Evolutionary conservation across 2,113 vertebrate genomes (phyloP).

Genomic region (Corythaixoides concolor): DNA sequence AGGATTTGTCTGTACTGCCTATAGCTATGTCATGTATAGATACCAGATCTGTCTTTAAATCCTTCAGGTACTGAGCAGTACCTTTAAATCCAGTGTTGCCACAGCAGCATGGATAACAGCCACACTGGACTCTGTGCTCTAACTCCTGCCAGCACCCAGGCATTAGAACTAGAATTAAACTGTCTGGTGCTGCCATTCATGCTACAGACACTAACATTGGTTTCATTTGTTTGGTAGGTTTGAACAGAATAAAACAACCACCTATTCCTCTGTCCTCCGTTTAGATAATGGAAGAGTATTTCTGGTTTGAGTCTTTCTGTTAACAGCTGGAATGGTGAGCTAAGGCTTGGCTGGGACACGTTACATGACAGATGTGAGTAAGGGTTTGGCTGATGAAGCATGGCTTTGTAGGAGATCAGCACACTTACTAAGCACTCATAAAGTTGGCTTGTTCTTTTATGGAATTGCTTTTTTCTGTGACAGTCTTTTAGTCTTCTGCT

Average conservation of each 20-base stretch:
- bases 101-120: not conserved
- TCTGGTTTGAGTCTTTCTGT: not conserved
- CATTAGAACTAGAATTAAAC: not conserved
- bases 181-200: not conserved
- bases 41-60: not conserved
- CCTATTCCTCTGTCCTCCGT: not conserved
- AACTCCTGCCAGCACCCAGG: not conserved
- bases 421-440: not conserved
- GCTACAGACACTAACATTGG: not conserved
- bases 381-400: not conserved
- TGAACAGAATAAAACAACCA: not conserved
- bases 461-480: not conserved
- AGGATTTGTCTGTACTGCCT: not conserved
- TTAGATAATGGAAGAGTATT: not conserved
- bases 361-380: not conserved
- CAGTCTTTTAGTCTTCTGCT: not conserved
- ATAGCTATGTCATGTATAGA: not conserved
- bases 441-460: not conserved
- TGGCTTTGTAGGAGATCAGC: not conserved
- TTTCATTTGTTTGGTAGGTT: not conserved
- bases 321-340: slow-evolving; percentile 5
- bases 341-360: not conserved
- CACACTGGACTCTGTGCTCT: not conserved
- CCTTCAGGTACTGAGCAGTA: not conserved
- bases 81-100: too few relatives aligned